Percentiles rank a stretch among this genome's conserved stretches.
phyloP scores from a whole-genome alignment of 2,797 vertebrate genomes.

The Artibeus jamaicensis region DNA sequence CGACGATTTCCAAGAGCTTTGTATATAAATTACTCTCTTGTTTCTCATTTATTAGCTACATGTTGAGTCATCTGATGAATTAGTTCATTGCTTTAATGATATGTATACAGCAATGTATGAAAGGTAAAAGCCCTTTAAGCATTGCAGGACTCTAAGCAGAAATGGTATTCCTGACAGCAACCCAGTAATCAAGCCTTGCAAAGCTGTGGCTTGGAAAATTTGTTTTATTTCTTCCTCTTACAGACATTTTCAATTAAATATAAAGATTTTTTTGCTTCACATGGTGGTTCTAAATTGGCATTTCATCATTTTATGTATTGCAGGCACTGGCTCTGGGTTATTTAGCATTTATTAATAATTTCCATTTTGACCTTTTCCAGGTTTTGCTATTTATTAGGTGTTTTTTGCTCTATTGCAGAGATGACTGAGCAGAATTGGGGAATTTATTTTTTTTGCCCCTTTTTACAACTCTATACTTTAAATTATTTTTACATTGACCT shows the following conservation, averaged over 20 bases:
- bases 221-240: conserved; percentile 34
- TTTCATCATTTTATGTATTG: conserved; percentile 71
- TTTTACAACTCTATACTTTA: conserved; percentile 62
- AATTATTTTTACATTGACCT: conserved; percentile 78
- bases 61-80: not conserved
- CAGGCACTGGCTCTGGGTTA: conserved; percentile 53
- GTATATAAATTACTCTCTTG: not conserved
- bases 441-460: not conserved
- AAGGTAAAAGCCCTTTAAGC: not conserved
- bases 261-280: conserved; percentile 61
- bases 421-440: conserved; percentile 54
- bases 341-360: conserved; percentile 77
- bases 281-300: conserved; percentile 59
- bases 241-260: conserved; percentile 56
- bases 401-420: conserved; percentile 63
- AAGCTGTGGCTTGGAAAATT: not conserved
- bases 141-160: not conserved
- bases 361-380: conserved; percentile 71
- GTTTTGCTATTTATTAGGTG: conserved; percentile 70
- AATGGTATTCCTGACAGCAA: not conserved
- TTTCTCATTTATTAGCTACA: not conserved
- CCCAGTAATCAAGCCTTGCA: not conserved
- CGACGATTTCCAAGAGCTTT: not conserved
- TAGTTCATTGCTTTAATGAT: not conserved
- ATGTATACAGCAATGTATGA: not conserved